phyloP scores from a whole-genome alignment of 2,113 vertebrate genomes.

The Rhinolophus sinicus region DNA sequence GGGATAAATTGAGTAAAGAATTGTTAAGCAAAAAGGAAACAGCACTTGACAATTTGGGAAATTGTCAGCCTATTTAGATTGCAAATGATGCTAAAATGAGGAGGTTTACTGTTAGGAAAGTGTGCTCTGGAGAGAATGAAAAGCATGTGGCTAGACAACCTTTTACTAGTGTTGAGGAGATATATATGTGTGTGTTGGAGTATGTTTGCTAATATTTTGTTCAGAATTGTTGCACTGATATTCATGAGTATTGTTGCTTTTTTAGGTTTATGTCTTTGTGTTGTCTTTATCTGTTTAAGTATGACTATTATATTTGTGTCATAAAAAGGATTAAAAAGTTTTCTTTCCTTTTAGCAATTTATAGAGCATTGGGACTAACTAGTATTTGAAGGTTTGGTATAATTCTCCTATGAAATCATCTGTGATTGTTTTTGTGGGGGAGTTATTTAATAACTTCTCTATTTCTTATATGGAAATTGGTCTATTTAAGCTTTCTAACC shows the following conservation, averaged over 20 bases:
- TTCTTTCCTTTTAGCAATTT: neutral
- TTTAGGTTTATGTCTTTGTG: neutral
- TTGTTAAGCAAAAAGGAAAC: neutral
- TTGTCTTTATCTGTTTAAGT: conserved; percentile 9
- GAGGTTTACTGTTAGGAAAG: neutral
- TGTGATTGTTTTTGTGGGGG: neutral
- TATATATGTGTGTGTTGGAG: neutral
- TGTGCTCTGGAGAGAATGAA: neutral
- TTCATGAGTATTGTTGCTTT: neutral
- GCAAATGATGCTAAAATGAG: neutral
- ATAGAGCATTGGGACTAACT: neutral
- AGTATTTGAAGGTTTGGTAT: neutral
- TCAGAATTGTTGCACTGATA: neutral
- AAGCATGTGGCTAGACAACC: neutral
- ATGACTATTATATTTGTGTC: neutral
- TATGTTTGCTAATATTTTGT: neutral
- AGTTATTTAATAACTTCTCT: neutral
- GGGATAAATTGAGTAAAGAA: neutral
- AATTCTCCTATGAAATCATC: neutral
- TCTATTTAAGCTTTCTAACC: neutral
- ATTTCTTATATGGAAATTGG: neutral
- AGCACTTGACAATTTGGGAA: neutral
- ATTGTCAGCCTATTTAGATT: neutral
- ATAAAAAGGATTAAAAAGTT: neutral
- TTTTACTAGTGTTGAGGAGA: neutral